These are phyloP conservation scores for Netelia fuscicornis DNA, from an alignment of 2,888 invertebrate genomes.

Conservation along the genomic window DNA sequence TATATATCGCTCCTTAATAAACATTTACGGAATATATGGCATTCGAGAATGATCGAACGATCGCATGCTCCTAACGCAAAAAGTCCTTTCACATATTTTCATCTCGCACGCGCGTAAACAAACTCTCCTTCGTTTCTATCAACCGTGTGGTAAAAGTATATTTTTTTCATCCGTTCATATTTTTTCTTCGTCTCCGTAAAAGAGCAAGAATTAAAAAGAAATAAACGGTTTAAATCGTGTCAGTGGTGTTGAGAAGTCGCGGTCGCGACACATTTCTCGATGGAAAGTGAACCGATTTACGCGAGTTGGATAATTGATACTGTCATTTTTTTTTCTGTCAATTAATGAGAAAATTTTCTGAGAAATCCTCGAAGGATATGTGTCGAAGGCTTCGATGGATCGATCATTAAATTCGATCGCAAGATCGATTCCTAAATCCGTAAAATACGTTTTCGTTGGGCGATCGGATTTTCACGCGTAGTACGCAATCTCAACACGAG, in stretches of 20 bases:
- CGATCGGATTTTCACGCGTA: slow-evolving; percentile 58
- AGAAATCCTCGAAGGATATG: neutral
- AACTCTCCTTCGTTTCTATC: slow-evolving; percentile 8
- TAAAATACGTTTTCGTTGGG: neutral
- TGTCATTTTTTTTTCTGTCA: too few species aligned
- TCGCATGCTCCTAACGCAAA: slow-evolving; percentile 24
- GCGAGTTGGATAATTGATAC: slow-evolving; percentile 23
- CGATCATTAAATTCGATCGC: neutral
- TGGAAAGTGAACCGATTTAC: slow-evolving; percentile 34
- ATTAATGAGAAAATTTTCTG: neutral
- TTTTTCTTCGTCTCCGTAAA: neutral
- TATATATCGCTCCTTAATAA: neutral
- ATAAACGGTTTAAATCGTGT: neutral
- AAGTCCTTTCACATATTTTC: slow-evolving; percentile 44
- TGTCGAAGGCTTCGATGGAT: neutral
- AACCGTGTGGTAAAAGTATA: slow-evolving; percentile 21
- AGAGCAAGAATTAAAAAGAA: slow-evolving; percentile 5
- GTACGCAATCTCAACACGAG: slow-evolving; percentile 64
- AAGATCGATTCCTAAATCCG: slow-evolving; percentile 21
- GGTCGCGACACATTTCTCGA: slow-evolving; percentile 28
- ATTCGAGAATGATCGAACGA: slow-evolving; percentile 38
- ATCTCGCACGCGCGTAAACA: slow-evolving; percentile 31
- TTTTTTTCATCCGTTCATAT: slow-evolving; percentile 2
- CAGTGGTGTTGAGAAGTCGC: slow-evolving; percentile 41
- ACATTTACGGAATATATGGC: slow-evolving; percentile 27